Percentiles rank a stretch among this genome's conserved stretches.
These are phyloP conservation scores for Prunella strophiata DNA, from an alignment of 2,797 vertebrate species.

Conservation along the genomic window DNA sequence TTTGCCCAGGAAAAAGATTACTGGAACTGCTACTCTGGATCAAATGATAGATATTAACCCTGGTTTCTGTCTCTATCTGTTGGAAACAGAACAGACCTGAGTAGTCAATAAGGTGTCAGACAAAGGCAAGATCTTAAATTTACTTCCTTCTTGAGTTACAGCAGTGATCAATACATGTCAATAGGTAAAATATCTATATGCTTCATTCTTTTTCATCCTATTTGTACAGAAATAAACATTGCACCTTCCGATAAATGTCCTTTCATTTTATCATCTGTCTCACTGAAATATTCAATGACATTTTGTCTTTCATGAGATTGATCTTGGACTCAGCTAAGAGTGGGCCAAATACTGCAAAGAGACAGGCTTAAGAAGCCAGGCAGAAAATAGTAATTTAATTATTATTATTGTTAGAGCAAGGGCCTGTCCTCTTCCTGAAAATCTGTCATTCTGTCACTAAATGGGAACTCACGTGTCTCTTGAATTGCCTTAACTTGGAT, in stretches of 20 bases:
- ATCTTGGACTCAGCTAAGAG: neutral
- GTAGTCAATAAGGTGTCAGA: neutral
- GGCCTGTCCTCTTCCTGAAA: neutral
- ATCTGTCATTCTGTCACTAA: neutral
- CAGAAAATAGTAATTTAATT: neutral
- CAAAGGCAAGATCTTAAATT: neutral
- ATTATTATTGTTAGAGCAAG: neutral
- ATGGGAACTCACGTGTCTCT: neutral
- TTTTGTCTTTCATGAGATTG: neutral
- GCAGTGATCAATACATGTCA: neutral
- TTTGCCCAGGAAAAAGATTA: conserved; percentile 33
- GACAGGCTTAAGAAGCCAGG: neutral
- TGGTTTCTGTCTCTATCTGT: neutral
- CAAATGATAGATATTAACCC: neutral
- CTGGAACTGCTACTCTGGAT: neutral
- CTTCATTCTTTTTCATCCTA: neutral
- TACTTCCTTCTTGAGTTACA: neutral
- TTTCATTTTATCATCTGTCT: neutral
- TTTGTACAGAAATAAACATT: neutral
- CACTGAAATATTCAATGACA: neutral
- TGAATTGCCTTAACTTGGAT: neutral
- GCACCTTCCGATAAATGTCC: neutral
- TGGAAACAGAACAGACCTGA: neutral
- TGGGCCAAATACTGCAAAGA: neutral
- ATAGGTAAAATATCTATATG: neutral